These are phyloP conservation scores for Ardeotis arabs DNA, from an alignment of 2,113 vertebrate genomes.

Conservation along the genomic window DNA sequence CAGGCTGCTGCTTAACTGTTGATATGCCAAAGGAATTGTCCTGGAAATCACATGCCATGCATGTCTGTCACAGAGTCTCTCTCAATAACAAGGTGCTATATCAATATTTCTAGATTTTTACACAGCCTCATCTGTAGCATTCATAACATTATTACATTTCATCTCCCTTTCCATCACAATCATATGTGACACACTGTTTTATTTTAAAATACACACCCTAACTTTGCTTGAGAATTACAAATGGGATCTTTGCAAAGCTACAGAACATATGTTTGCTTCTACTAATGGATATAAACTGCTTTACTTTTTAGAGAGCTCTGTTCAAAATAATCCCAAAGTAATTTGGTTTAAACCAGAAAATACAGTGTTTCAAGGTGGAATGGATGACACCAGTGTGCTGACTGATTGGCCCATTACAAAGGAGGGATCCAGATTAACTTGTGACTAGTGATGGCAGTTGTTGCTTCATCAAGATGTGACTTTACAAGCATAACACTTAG, in stretches of 20 bases:
- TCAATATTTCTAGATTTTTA: not conserved
- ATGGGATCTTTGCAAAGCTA: not conserved
- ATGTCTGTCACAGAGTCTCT: not conserved
- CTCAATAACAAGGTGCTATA: not conserved
- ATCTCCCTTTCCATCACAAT: not conserved
- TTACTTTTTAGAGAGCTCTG: not conserved
- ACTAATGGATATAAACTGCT: slow-evolving; percentile 5
- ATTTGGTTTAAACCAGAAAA: not conserved
- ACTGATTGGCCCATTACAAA: accelerated
- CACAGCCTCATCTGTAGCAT: not conserved
- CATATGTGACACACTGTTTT: not conserved
- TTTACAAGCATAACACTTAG: not conserved
- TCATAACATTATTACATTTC: not conserved
- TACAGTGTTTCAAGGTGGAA: not conserved
- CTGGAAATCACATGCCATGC: not conserved
- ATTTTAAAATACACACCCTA: not conserved
- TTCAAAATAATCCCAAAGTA: not conserved
- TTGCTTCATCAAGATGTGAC: not conserved
- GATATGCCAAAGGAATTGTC: not conserved
- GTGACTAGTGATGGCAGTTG: not conserved
- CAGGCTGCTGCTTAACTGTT: not conserved
- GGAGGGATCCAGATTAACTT: not conserved
- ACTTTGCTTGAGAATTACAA: slow-evolving; percentile 18
- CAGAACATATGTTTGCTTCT: slow-evolving; percentile 20
- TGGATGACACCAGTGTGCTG: not conserved